These are phyloP conservation scores for Cladopsammia gracilis DNA, from an alignment of 64 coral and sea anemone genomes.

Conservation along the genomic window DNA sequence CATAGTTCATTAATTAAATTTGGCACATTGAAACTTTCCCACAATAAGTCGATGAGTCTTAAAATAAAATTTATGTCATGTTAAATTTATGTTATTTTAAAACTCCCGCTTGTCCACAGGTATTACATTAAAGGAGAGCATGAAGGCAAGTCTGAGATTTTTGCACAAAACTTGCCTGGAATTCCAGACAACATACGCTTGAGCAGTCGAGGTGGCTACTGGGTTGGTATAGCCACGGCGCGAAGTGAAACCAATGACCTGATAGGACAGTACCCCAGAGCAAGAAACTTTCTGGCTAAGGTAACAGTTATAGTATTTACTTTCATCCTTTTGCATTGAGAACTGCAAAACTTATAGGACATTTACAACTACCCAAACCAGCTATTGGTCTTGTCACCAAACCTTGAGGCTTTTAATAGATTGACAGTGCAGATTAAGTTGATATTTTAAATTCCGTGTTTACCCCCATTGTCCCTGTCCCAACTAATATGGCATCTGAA, in stretches of 20 bases:
- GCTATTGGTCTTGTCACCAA: too few relatives aligned
- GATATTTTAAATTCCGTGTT: too few relatives aligned
- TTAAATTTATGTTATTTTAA: background rate
- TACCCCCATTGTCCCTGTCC: too few relatives aligned
- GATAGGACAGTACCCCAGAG: conserved; percentile 50
- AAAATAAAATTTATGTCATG: background rate
- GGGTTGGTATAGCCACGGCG: conserved; percentile 68
- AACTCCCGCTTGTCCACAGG: conserved; percentile 23
- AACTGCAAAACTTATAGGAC: too few relatives aligned
- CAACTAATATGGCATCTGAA: too few relatives aligned
- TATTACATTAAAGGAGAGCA: conserved; percentile 88
- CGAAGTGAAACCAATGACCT: conserved; percentile 61
- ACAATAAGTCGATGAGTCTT: too few relatives aligned
- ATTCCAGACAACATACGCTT: conserved; percentile 85
- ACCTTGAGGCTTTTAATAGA: too few relatives aligned
- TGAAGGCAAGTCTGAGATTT: conserved; percentile 89
- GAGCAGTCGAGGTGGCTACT: conserved; percentile 84
- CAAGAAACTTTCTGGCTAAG: conserved; percentile 79
- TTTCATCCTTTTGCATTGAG: too few relatives aligned
- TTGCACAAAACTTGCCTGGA: conserved; percentile 89
- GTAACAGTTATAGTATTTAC: conserved; percentile 1
- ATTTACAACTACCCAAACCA: too few relatives aligned
- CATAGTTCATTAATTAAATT: too few relatives aligned
- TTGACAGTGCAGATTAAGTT: too few relatives aligned
- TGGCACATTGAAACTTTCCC: too few relatives aligned